These are phyloP conservation scores for Portunus trituberculatus DNA, from an alignment of 1,140 invertebrate genomes.

Conservation along the genomic window DNA sequence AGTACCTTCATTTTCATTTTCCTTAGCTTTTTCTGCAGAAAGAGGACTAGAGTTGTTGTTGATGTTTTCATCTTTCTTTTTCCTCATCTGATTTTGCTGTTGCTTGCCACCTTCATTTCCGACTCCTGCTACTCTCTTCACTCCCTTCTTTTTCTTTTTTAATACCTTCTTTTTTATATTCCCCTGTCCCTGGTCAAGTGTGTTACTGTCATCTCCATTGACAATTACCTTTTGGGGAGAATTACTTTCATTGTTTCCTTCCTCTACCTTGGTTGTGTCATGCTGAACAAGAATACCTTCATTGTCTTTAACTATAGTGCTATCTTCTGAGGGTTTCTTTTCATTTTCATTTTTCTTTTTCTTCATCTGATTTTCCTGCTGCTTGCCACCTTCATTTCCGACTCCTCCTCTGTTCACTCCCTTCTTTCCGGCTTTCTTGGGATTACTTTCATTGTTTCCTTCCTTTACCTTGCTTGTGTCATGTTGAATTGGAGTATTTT, in stretches of 20 bases:
- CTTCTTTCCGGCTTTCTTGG: neutral
- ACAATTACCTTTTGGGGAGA: neutral
- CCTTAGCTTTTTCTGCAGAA: neutral
- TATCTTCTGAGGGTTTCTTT: too few species aligned
- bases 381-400: too few species aligned
- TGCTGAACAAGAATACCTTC: neutral
- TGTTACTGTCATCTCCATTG: neutral
- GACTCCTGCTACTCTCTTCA: neutral
- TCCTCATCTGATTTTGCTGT: neutral
- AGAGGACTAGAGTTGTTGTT: neutral
- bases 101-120: neutral
- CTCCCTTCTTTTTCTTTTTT: neutral
- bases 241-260: neutral
- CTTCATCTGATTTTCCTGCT: too few species aligned
- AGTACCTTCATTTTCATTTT: neutral
- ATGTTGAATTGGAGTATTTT: neutral
- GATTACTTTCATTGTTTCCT: neutral
- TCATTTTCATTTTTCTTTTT: too few species aligned
- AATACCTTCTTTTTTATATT: too few species aligned
- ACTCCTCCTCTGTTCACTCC: neutral
- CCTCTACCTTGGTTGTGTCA: neutral
- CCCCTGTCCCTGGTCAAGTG: too few species aligned
- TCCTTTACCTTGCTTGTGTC: neutral
- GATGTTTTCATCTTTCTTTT: neutral
- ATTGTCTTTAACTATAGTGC: too few species aligned